Evolutionary conservation across 2,888 invertebrate species (phyloP), one percentile per base, ranked within the genome.

Genomic region (Thalpophila matura): DNA sequence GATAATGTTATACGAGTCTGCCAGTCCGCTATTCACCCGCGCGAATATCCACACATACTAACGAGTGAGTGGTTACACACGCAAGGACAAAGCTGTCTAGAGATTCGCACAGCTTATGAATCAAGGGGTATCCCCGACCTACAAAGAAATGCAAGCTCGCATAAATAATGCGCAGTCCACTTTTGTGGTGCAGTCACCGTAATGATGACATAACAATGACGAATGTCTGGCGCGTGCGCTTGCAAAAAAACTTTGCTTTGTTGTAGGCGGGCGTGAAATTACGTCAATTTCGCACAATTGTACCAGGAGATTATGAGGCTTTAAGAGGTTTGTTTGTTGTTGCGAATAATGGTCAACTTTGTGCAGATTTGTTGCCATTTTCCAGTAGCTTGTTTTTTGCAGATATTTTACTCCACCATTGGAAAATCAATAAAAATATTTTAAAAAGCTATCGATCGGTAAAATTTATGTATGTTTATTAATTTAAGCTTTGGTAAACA

Each of bases 251-350:
- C 63, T 72, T 75, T 62, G 53, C 80, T 82, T 84, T 86, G 78
- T 86, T 85, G 87, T 85, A 81, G 87, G 89, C 86, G 87, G 86
- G 84, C 86, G 85, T 86, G 83, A 86, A 90, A 90, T 93, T 93
- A 91, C 93, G 91, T 91, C 90, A 91, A 90, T 89, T 95, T 94
- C 94, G 95, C 95, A 95, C 94, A 94, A 92, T 90, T 90, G 87
- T 93, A 94, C 92, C 81, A 93, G 91, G 93, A 85, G 78, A 84
- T 71, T 81, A 94, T 86, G 57, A 75, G 33, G 22, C 61, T 66
- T 47, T 37, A 84, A 82, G 86, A 89, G 84, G 76, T 86, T 73
- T 81, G 82, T 85, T 77, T 90, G 81, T 88, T 86, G 49, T 84
- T 80, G 81, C 83, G 79, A 86, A 85, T 79, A 67, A 73, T 45